Base-by-base conservation (phyloP, 2,113 vertebrate species). In the Syngnathus floridae region DNA sequence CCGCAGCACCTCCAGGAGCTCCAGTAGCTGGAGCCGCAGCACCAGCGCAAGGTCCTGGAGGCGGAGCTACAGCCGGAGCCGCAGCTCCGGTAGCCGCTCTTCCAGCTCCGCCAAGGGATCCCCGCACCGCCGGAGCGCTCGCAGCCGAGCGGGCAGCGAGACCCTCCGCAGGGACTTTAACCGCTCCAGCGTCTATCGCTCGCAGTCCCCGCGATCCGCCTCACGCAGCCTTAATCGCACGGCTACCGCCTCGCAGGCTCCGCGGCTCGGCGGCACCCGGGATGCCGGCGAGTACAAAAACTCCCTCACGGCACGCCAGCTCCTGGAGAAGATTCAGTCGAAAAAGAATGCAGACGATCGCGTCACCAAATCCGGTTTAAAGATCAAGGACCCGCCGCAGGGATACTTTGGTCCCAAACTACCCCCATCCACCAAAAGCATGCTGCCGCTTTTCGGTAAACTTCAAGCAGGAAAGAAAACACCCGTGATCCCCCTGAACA, bases 401-500 rank as follows among this genome's bases (percentile, higher is more conserved):
- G 96, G 97, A 37, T 99, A 96, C 83, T 99, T 99, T 58, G 97
- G 97, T 48, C 97, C 97, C 0, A 99, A 96, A 75, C 91, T 99
- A 2, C 97, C 97, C 40, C 97, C 97, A 4, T 82, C 91, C 5
- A 86, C 73, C 86, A 98, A 98, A 87, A 90, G 92, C 0, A 91
- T 95, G 80, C 89, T 97, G 62, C 96, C 97, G 7, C 88, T 99
- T 8, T 98, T 99, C 70, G 97, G 97, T 55, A 99, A 99, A 31
- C 75, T 99, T 10, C 96, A 95, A 43, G 91, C 91, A 0, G 84
- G 90, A 41, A 93, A 94, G 68, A 98, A 95, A 79, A 88, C 77
- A 77, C 90, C 78, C 0, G 7, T 89, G 58, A 93, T 91, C 59
- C 90, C 93, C 59, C 88, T 90, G 10, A 89, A 91, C 41, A 88